Evolutionary conservation across 37 sponge, comb jelly and placozoan genomes (phyloP).

Genomic region (Cladorhizidae sp.): DNA sequence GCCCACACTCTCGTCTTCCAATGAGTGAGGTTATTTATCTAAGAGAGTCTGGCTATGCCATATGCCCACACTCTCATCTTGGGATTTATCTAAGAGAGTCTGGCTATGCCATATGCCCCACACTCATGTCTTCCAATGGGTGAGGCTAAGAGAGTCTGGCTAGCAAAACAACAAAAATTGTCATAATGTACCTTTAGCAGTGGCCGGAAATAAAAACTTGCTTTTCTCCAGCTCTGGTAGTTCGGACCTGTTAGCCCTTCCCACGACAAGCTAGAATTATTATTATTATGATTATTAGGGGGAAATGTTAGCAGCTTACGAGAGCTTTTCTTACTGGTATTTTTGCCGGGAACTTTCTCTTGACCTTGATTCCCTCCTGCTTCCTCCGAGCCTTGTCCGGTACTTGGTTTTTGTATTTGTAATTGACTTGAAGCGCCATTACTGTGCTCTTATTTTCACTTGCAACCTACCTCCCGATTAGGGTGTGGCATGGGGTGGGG

Average conservation of each 20-base stretch:
- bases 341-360: conserved; percentile 46
- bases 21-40: too few relatives aligned
- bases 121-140: too few relatives aligned
- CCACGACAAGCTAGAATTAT: conserved; percentile 51
- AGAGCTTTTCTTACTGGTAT: conserved; percentile 37
- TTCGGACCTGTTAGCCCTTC: conserved; percentile 45
- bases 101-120: too few relatives aligned
- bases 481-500: too few relatives aligned
- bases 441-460: too few relatives aligned
- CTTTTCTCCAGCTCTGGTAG: conserved; percentile 55
- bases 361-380: conserved; percentile 43
- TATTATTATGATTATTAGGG: not conserved
- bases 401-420: conserved; percentile 56
- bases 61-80: too few relatives aligned
- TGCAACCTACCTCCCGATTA: too few relatives aligned
- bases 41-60: too few relatives aligned
- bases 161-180: too few relatives aligned
- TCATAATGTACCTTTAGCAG: conserved; percentile 35
- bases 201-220: conserved; percentile 65
- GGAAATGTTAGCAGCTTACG: not conserved
- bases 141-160: too few relatives aligned
- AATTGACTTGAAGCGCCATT: conserved; percentile 57
- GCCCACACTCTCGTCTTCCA: too few relatives aligned
- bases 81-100: too few relatives aligned
- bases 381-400: conserved; percentile 41